Evolutionary conservation across 2,888 invertebrate genomes (phyloP), one percentile per base, ranked within the genome.

Genomic region (Dynastes maya): DNA sequence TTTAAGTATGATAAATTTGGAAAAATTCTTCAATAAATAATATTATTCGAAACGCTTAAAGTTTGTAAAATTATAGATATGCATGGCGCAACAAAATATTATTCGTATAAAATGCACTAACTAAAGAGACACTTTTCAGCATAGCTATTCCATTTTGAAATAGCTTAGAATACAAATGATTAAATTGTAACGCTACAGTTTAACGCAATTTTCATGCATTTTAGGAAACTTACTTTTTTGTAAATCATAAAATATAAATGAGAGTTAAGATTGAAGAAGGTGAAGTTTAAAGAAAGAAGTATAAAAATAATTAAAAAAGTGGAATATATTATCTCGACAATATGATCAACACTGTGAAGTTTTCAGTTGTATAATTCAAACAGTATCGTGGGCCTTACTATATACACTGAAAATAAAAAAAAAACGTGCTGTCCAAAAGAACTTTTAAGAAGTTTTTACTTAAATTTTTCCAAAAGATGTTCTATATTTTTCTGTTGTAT

Each of bases 311-410:
- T 55, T 40, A 37, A 55, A 58, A 58, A 61, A 40, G 9, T 45
- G 68, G 68, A 68, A 55, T 72, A 72, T 72, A 72, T 61, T 72
- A 72, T 72, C 72, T 72, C 72, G 72, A 72, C 67, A 67, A 76
- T 67, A 89, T 88, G 85, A 89, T 88, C 88, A 87, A 88, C 87
- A 88, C 87, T 87, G 87, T 88, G 88, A 89, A 87, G 85, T 87
- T 89, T 89, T 89, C 88, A 88, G 88, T 89, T 89, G 88, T 88
- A 89, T 88, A 86, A 87, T 88, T 88, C 88, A 89, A 88, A 88
- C 85, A 87, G 88, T 89, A 89, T 89, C 88, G 89, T 90, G 90
- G 89, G 89, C 90, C 90, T 90, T 90, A 89, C 89, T 89, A 88
- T 89, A 88, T 88, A 89, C 87, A 89, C 89, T 89, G 89, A 89